These are phyloP conservation scores for Amphipoea lucens DNA, from an alignment of 2,888 invertebrate species.

Conservation along the genomic window DNA sequence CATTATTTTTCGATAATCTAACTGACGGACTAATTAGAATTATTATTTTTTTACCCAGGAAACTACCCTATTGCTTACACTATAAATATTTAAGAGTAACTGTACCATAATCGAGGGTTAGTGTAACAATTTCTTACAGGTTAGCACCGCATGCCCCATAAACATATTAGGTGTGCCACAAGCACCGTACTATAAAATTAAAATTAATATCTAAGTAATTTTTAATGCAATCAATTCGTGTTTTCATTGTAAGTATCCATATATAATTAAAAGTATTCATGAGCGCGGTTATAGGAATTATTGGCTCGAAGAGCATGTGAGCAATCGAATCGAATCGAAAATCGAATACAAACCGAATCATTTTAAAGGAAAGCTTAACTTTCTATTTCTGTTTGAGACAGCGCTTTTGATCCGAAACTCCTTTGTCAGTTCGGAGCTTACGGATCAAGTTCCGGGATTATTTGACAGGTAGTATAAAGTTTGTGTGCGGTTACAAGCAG, in stretches of 20 bases:
- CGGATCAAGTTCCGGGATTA: conserved; percentile 44
- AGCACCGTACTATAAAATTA: too few species aligned
- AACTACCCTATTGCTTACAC: too few species aligned
- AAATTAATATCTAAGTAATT: too few species aligned
- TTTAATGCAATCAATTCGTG: conserved; percentile 30
- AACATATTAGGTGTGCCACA: too few species aligned
- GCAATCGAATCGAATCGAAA: background rate
- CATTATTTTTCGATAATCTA: too few species aligned
- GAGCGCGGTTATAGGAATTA: background rate
- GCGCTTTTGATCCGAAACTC: conserved; percentile 39
- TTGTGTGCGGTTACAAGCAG: conserved; percentile 16
- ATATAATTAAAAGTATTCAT: conserved; percentile 11
- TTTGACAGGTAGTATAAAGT: conserved; percentile 45
- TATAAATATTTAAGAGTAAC: too few species aligned
- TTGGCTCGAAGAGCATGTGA: background rate
- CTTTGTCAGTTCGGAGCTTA: conserved; percentile 38
- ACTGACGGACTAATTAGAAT: too few species aligned
- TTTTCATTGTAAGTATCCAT: conserved; percentile 14
- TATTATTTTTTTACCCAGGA: too few species aligned
- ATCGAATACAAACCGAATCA: background rate
- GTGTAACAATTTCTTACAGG: too few species aligned
- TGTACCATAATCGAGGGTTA: too few species aligned
- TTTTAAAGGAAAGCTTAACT: conserved; percentile 9
- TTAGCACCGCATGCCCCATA: too few species aligned
- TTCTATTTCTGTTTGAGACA: conserved; percentile 18